These are phyloP conservation scores for Drosophila crucigera DNA, from an alignment of 2,888 invertebrate species.

Conservation along the genomic window DNA sequence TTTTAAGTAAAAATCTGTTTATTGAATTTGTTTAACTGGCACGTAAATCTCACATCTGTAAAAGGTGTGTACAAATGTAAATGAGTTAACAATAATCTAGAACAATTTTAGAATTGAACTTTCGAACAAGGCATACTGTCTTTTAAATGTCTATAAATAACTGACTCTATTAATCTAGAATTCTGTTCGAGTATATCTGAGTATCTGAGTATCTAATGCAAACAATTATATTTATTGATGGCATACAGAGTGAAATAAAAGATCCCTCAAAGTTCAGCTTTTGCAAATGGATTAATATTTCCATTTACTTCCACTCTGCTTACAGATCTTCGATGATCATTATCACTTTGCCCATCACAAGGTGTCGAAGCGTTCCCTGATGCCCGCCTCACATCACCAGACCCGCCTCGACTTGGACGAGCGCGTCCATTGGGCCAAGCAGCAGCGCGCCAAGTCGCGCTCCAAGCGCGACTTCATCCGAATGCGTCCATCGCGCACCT, in stretches of 20 bases:
- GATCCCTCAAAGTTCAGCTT: neutral
- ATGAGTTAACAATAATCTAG: neutral
- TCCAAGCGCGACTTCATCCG: constrained; percentile 92
- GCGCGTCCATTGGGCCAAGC: constrained; percentile 93
- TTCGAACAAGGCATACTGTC: neutral
- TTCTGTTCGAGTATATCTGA: neutral
- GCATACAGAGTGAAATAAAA: neutral
- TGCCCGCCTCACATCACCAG: constrained; percentile 90
- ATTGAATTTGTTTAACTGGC: neutral
- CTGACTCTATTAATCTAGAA: neutral
- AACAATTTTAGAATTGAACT: neutral
- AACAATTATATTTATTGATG: neutral
- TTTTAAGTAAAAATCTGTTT: neutral
- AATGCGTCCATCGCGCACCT: constrained; percentile 84
- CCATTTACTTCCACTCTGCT: constrained; percentile 58
- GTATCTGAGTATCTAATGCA: no score
- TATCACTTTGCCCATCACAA: constrained; percentile 94
- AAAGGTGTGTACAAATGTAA: neutral
- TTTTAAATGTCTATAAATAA: neutral
- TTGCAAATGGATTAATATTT: neutral
- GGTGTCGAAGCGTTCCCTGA: constrained; percentile 91
- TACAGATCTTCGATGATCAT: constrained; percentile 94
- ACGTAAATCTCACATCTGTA: neutral
- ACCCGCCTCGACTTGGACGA: constrained; percentile 90
- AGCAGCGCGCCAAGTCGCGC: constrained; percentile 92